Percentiles rank a stretch among this genome's conserved stretches.
Evolutionary conservation across 2,113 vertebrate genomes (phyloP).

Genomic region (Psammodynastes pulverulentus): DNA sequence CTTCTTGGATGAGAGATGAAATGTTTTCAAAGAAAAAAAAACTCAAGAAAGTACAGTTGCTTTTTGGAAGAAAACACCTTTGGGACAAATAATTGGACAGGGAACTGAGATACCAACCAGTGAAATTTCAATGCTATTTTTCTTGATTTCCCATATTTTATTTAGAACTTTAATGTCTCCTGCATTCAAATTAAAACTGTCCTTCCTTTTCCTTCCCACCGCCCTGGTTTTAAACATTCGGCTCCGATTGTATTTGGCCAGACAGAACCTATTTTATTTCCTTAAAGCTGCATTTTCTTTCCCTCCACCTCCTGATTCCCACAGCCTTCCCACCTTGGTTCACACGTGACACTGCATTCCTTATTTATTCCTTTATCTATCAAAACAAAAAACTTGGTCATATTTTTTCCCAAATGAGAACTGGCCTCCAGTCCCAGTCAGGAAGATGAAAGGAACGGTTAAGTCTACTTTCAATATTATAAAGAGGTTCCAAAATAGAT

Average conservation of each 20-base stretch:
- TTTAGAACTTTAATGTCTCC: constrained; percentile 38
- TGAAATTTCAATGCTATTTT: not conserved
- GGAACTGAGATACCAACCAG: not conserved
- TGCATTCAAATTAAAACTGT: constrained; percentile 50
- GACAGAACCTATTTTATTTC: constrained; percentile 63
- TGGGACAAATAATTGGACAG: not conserved
- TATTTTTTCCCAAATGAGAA: constrained; percentile 61
- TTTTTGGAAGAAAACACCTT: not conserved
- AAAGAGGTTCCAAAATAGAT: constrained; percentile 78
- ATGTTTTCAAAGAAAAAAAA: too few species aligned
- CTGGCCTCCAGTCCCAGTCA: constrained; percentile 59
- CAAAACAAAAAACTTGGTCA: constrained; percentile 51
- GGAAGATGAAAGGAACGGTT: constrained; percentile 78
- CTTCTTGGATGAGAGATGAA: too few species aligned
- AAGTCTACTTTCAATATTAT: constrained; percentile 75
- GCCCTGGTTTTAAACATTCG: constrained; percentile 58
- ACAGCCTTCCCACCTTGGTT: constrained; percentile 42
- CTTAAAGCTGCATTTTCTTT: constrained; percentile 52
- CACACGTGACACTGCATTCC: constrained; percentile 52
- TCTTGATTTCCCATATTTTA: constrained; percentile 1
- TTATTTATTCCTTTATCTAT: not conserved
- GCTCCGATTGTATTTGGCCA: constrained; percentile 55
- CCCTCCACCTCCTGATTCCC: constrained; percentile 16
- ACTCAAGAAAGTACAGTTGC: not conserved
- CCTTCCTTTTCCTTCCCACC: constrained; percentile 22